Percentiles rank a stretch among this genome's conserved stretches.
Evolutionary conservation across 2,113 vertebrate genomes (phyloP).

Genomic region (Xiphophorus hellerii): DNA sequence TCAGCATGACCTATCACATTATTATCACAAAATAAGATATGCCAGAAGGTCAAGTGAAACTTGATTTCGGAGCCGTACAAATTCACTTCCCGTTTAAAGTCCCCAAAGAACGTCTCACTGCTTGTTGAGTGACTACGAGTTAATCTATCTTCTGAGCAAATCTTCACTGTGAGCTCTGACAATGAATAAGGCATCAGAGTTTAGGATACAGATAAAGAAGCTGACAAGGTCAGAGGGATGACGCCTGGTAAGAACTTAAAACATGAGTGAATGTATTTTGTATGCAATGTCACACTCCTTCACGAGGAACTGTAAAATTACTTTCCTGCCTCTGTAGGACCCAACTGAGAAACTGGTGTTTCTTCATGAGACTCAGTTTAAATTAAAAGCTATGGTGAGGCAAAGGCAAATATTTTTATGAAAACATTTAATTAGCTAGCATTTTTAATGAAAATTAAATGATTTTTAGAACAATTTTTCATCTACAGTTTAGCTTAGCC

Average conservation of each 20-base stretch:
- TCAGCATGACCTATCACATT: slow-evolving; percentile 17
- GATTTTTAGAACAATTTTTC: neutral
- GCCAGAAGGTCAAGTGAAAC: slow-evolving; percentile 45
- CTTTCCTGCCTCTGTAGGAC: neutral
- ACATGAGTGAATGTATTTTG: slow-evolving; percentile 33
- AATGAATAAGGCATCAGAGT: slow-evolving; percentile 48
- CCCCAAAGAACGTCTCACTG: slow-evolving; percentile 42
- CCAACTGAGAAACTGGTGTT: slow-evolving; percentile 15
- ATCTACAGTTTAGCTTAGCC: neutral
- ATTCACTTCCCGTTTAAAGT: slow-evolving; percentile 43
- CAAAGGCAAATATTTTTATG: neutral
- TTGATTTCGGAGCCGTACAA: slow-evolving; percentile 46
- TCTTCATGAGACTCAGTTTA: neutral
- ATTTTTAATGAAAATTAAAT: neutral
- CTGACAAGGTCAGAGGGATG: slow-evolving; percentile 50
- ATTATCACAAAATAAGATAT: slow-evolving; percentile 25
- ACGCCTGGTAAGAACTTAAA: slow-evolving; percentile 42
- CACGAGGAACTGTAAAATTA: slow-evolving; percentile 1
- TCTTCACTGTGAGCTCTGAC: slow-evolving; percentile 43
- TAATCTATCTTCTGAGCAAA: slow-evolving; percentile 57
- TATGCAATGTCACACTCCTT: slow-evolving; percentile 5
- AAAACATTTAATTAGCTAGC: neutral
- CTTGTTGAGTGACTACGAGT: slow-evolving; percentile 38
- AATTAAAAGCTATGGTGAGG: neutral
- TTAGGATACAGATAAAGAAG: slow-evolving; percentile 52